Evolutionary conservation across 2,797 vertebrate genomes (phyloP).

Genomic region (Gambusia yucatana): DNA sequence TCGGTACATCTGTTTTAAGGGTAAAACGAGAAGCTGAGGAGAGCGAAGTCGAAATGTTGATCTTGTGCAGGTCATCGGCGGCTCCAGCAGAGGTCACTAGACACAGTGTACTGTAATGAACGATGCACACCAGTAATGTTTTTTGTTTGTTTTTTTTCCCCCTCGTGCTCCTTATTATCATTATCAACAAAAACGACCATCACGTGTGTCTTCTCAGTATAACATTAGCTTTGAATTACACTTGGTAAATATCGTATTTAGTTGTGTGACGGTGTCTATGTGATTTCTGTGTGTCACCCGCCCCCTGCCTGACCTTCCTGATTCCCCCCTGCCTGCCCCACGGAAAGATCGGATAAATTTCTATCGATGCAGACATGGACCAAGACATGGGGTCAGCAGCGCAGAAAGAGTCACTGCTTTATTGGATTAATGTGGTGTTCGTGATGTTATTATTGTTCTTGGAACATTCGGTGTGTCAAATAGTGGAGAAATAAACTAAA

Average conservation of each 20-base stretch:
- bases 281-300: conserved; percentile 70
- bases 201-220: conserved; percentile 66
- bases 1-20: conserved; percentile 26
- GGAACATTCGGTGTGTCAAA: conserved; percentile 86
- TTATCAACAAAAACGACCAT: conserved; percentile 47
- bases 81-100: conserved; percentile 49
- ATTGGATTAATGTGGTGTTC: conserved; percentile 78
- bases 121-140: conserved; percentile 48
- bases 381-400: conserved; percentile 47
- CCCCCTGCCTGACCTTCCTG: conserved; percentile 10
- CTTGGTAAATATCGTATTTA: conserved; percentile 57
- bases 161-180: conserved; percentile 46
- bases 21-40: conserved; percentile 20
- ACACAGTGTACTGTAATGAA: conserved; percentile 26
- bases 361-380: conserved; percentile 48
- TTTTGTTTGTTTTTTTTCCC: conserved; percentile 22
- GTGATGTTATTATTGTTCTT: conserved; percentile 83
- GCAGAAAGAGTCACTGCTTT: conserved; percentile 72
- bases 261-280: conserved; percentile 72
- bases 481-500: conserved; percentile 82
- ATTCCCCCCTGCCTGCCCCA: conserved; percentile 39
- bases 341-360: conserved; percentile 40
- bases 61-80: conserved; percentile 40
- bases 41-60: conserved; percentile 8
- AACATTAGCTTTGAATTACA: conserved; percentile 74